Evolutionary conservation across 2,797 vertebrate species (phyloP).

Genomic region (Hapalemur alaotrensis): DNA sequence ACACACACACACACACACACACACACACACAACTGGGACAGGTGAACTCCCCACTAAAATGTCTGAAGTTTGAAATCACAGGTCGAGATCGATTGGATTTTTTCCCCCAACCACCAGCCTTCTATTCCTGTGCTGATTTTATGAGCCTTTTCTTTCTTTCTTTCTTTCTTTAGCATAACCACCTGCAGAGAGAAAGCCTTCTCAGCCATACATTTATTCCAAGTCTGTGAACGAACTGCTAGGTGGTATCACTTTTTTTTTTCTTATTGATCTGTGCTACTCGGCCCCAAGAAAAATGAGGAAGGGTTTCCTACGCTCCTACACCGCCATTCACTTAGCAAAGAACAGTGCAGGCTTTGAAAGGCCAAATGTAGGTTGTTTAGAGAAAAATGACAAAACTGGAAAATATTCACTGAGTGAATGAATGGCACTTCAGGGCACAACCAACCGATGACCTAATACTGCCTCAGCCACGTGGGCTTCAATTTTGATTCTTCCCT

Average conservation of each 20-base stretch:
- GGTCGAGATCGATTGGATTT: conserved; percentile 16
- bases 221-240: conserved; percentile 64
- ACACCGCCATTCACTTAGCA: conserved; percentile 69
- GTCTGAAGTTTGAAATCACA: conserved; percentile 61
- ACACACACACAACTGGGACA: conserved; percentile 73
- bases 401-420: conserved; percentile 74
- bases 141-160: not conserved
- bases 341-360: conserved; percentile 68
- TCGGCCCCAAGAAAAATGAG: conserved; percentile 56
- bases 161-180: not conserved
- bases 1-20: conserved; percentile 60
- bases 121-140: not conserved
- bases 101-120: conserved; percentile 27
- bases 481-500: conserved; percentile 35
- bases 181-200: conserved; percentile 39
- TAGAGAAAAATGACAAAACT: conserved; percentile 81
- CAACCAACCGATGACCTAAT: conserved; percentile 21
- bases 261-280: not conserved
- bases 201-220: not conserved
- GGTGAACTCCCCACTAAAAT: conserved; percentile 54
- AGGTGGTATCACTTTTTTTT: not conserved
- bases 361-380: conserved; percentile 76
- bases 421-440: conserved; percentile 7
- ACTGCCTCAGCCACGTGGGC: not conserved
- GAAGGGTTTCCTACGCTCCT: conserved; percentile 57